A percentile compares a stretch with the other conserved stretches of the same genome.
Evolutionary conservation across 2,797 vertebrate species (phyloP).

Genomic region (Gobionotothen gibberifrons): DNA sequence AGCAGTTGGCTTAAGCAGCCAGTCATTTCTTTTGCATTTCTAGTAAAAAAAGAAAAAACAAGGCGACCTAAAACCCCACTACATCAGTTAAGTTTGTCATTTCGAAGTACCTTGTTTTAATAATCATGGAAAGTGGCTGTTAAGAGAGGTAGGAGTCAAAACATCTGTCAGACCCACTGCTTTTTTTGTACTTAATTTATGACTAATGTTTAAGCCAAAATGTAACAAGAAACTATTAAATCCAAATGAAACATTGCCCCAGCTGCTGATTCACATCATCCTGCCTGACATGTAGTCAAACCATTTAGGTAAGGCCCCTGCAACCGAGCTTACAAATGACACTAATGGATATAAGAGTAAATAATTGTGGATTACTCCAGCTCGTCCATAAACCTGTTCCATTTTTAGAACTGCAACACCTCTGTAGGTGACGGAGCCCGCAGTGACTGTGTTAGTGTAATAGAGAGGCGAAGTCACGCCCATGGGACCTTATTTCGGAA

Average conservation of each 20-base stretch:
- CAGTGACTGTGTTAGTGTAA: slow-evolving; percentile 47
- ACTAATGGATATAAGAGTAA: background rate
- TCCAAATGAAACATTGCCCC: background rate
- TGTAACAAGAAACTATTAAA: background rate
- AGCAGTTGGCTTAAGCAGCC: background rate
- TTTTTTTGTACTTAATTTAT: background rate
- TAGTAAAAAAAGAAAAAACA: background rate
- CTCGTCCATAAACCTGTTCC: slow-evolving; percentile 20
- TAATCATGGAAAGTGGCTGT: background rate
- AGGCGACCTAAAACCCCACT: background rate
- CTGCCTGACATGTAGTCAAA: background rate
- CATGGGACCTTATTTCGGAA: too few species aligned
- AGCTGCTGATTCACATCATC: background rate
- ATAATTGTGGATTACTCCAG: slow-evolving; percentile 14
- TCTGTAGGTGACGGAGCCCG: slow-evolving; percentile 40
- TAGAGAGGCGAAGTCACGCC: too few species aligned
- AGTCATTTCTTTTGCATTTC: background rate
- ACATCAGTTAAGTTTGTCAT: slow-evolving; percentile 1
- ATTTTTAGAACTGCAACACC: slow-evolving; percentile 33
- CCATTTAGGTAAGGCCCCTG: background rate
- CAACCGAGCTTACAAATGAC: background rate
- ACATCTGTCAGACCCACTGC: too few species aligned
- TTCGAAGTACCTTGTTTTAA: background rate
- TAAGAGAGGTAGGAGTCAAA: background rate
- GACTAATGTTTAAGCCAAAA: background rate